phyloP scores from a whole-genome alignment of 2,113 vertebrate genomes.

The Sterna hirundo region DNA sequence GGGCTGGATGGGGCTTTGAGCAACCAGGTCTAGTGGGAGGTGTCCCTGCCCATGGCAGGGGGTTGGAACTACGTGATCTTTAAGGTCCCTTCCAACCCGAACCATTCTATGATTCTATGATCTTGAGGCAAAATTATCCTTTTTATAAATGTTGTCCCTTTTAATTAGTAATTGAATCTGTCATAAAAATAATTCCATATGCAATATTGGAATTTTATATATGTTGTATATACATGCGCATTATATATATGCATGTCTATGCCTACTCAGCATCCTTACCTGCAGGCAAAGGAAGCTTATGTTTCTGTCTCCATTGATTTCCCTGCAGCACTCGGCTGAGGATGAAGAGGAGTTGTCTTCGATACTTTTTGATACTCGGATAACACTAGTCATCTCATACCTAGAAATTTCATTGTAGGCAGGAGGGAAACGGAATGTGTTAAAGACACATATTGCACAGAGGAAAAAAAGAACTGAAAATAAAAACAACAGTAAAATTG shows the following conservation, averaged over 20 bases:
- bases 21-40: neutral
- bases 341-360: neutral
- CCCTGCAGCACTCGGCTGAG: neutral
- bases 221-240: neutral
- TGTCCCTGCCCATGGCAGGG: neutral
- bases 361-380: neutral
- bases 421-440: neutral
- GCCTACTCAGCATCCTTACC: neutral
- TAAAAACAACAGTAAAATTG: neutral
- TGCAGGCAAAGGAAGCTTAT: neutral
- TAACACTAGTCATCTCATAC: neutral
- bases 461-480: neutral
- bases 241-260: neutral
- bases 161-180: neutral
- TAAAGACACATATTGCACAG: neutral
- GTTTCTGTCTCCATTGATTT: neutral
- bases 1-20: neutral
- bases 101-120: neutral
- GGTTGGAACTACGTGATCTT: neutral
- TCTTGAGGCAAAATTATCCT: neutral
- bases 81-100: neutral
- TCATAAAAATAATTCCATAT: neutral
- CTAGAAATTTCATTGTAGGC: neutral
- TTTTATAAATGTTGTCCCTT: neutral
- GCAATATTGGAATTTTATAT: neutral